Conservation (phyloP, 2,888 invertebrate species). For the Stenodema calcarata region DNA sequence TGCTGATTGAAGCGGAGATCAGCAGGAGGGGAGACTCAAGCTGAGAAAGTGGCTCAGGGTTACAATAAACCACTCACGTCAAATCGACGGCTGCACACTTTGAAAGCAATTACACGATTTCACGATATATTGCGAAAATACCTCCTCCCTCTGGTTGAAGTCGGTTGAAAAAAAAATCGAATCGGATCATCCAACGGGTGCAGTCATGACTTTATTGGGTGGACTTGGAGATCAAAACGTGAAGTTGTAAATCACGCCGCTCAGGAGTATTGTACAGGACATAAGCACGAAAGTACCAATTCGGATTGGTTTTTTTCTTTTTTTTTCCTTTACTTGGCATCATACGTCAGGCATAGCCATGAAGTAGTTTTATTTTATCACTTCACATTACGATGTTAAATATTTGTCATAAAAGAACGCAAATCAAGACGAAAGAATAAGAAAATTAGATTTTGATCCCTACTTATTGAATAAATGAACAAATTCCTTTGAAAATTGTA, state of each 20-base stretch:
- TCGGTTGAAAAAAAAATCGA: neutral
- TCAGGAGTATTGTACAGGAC: no score
- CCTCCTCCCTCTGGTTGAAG: neutral
- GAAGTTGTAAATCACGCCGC: neutral
- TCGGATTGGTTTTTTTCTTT: no score
- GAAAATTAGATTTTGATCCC: no score
- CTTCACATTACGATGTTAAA: no score
- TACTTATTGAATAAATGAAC: no score
- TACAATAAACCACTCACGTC: slow-evolving; percentile 16
- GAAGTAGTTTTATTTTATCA: no score
- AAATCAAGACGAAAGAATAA: no score
- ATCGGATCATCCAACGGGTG: neutral
- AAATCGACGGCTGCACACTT: neutral
- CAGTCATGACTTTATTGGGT: neutral
- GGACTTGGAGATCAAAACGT: neutral
- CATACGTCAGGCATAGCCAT: no score
- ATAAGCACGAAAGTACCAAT: no score
- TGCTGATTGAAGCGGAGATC: slow-evolving; percentile 41
- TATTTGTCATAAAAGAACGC: no score
- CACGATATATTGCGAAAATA: slow-evolving; percentile 26
- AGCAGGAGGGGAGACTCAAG: slow-evolving; percentile 8
- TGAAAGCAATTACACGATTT: slow-evolving; percentile 36
- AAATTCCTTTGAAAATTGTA: no score
- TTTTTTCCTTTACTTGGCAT: no score
- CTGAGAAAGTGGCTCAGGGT: slow-evolving; percentile 8